Evolutionary conservation across 2,113 vertebrate genomes (phyloP).

Genomic region (Camelus dromedarius): DNA sequence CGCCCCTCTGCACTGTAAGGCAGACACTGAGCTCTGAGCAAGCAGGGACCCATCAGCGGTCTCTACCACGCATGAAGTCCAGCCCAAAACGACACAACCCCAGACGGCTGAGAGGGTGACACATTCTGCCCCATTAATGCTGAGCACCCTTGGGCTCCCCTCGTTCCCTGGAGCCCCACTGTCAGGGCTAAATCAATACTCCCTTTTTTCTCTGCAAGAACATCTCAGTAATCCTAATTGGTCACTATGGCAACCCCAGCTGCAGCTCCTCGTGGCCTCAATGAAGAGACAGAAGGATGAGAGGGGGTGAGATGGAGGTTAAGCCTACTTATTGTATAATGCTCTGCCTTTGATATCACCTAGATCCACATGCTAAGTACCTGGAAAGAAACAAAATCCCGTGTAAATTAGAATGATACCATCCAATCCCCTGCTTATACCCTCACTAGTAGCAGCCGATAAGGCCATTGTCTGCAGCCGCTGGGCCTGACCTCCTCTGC

Average conservation of each 20-base stretch:
- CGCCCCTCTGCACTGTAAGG: background rate
- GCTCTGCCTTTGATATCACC: constrained; percentile 81
- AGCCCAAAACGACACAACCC: background rate
- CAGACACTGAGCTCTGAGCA: background rate
- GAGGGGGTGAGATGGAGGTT: constrained; percentile 80
- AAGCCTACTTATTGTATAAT: constrained; percentile 81
- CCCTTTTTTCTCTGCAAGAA: constrained; percentile 80
- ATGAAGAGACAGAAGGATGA: constrained; percentile 79
- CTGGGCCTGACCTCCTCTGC: constrained; percentile 65
- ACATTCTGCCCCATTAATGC: constrained; percentile 46
- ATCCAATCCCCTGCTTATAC: constrained; percentile 72
- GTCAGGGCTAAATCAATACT: constrained; percentile 80
- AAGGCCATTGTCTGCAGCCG: constrained; percentile 71
- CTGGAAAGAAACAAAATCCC: constrained; percentile 82
- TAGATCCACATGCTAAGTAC: constrained; percentile 83
- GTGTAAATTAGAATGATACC: constrained; percentile 63
- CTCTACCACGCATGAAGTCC: background rate
- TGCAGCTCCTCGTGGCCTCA: constrained; percentile 73
- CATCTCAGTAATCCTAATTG: constrained; percentile 84
- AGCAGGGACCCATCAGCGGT: background rate
- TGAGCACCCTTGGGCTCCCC: constrained; percentile 63
- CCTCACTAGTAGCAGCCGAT: constrained; percentile 60
- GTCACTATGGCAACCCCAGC: constrained; percentile 85
- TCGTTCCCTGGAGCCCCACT: constrained; percentile 71
- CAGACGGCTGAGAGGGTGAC: background rate